Evolutionary conservation across 2,797 vertebrate species (phyloP).

Genomic region (Crenuchus spilurus): DNA sequence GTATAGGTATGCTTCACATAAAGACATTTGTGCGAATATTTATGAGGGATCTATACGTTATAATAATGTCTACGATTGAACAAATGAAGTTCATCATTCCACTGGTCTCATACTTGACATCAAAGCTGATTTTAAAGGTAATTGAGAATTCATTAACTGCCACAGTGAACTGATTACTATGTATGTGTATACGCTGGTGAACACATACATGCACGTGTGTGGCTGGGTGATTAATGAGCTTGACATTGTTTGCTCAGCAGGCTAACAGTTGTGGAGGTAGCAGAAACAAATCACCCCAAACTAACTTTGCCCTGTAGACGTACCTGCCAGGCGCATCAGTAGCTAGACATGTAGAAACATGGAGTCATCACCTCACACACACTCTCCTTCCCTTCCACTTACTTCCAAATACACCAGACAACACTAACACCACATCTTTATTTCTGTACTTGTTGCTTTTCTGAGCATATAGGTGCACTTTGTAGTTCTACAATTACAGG

Average conservation of each 20-base stretch:
- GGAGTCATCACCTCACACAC: not conserved
- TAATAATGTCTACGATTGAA: not conserved
- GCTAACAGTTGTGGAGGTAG: conserved; percentile 17
- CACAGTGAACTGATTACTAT: not conserved
- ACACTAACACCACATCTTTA: no score
- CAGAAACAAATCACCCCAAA: conserved; percentile 18
- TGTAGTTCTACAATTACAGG: no score
- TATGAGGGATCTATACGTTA: not conserved
- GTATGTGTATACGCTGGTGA: not conserved
- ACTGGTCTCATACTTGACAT: not conserved
- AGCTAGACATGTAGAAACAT: not conserved
- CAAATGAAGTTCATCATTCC: not conserved
- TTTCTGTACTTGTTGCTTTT: no score
- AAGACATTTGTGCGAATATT: not conserved
- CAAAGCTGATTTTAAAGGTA: not conserved
- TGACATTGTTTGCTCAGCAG: conserved; percentile 13
- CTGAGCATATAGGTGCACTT: no score
- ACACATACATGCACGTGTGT: not conserved
- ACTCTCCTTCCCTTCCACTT: not conserved
- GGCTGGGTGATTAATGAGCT: conserved; percentile 34
- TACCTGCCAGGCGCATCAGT: conserved; percentile 1
- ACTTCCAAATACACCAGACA: no score
- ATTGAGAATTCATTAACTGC: conserved; percentile 9
- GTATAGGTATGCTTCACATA: not conserved
- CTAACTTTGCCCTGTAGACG: not conserved